phyloP scores from a whole-genome alignment of 2,888 invertebrate species.

The Meliscaeva auricollis region DNA sequence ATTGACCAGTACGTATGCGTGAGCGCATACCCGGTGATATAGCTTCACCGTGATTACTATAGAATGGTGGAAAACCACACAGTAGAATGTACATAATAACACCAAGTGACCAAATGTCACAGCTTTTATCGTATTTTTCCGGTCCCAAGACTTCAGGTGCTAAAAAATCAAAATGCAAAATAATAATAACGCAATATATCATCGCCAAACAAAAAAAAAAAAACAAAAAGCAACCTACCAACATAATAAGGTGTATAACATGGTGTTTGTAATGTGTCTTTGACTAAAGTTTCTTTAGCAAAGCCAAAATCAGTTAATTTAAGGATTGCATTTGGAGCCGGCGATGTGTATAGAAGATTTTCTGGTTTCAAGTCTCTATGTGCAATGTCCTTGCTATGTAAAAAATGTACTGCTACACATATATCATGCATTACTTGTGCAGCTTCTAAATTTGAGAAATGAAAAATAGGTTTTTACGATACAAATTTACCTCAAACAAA shows the following conservation, averaged over 20 bases:
- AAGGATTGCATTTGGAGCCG: conserved; percentile 90
- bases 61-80: conserved; percentile 99
- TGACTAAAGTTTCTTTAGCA: conserved; percentile 95
- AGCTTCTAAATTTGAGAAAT: conserved; percentile 87
- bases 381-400: conserved; percentile 97
- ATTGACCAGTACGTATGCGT: conserved; percentile 93
- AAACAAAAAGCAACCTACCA: conserved; percentile 85
- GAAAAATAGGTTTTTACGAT: conserved; percentile 1
- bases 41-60: conserved; percentile 98
- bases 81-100: conserved; percentile 99
- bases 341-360: conserved; percentile 95
- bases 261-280: conserved; percentile 97
- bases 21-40: conserved; percentile 99
- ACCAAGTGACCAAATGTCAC: conserved; percentile 99
- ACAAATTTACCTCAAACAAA: too few relatives aligned
- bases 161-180: conserved; percentile 61
- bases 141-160: conserved; percentile 94
- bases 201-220: not conserved
- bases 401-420: conserved; percentile 95
- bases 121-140: conserved; percentile 99
- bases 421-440: conserved; percentile 98
- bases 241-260: conserved; percentile 99
- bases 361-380: conserved; percentile 99
- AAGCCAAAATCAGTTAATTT: conserved; percentile 99
- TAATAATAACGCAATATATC: not conserved